Percentiles rank a stretch among this genome's conserved stretches.
phyloP scores from a whole-genome alignment of 2,797 vertebrate genomes.

The Poeciliopsis presidionis region DNA sequence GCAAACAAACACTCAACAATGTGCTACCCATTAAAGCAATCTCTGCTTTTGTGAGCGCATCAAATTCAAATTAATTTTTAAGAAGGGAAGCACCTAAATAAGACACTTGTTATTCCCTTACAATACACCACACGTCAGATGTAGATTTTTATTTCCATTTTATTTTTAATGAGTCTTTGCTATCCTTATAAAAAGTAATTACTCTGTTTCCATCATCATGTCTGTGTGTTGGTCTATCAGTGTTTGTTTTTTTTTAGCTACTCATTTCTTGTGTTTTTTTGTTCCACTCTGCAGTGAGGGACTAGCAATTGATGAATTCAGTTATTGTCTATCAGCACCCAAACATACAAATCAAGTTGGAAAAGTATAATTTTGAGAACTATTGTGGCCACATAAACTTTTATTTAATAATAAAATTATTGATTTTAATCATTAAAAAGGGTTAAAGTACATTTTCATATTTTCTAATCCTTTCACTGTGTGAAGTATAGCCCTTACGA shows the following conservation, averaged over 20 bases:
- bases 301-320: constrained; percentile 17
- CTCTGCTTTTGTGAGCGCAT: constrained; percentile 62
- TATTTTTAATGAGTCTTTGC: constrained; percentile 53
- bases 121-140: constrained; percentile 29
- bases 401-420: too few relatives aligned
- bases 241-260: background rate
- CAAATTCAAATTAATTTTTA: constrained; percentile 60
- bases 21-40: constrained; percentile 63
- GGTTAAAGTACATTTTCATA: background rate
- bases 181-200: constrained; percentile 52
- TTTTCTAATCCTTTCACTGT: background rate
- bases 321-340: background rate
- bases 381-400: background rate
- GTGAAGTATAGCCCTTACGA: background rate
- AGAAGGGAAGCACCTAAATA: constrained; percentile 39
- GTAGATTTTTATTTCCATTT: constrained; percentile 17
- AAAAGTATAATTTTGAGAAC: background rate
- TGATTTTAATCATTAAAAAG: background rate
- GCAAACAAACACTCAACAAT: constrained; percentile 63
- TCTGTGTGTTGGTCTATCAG: constrained; percentile 9
- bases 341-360: background rate
- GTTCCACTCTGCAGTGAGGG: constrained; percentile 18
- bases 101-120: constrained; percentile 31
- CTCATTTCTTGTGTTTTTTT: constrained; percentile 21
- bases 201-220: constrained; percentile 23